phyloP scores from a whole-genome alignment of 2,888 invertebrate genomes.

The Drosophila eohydei region DNA sequence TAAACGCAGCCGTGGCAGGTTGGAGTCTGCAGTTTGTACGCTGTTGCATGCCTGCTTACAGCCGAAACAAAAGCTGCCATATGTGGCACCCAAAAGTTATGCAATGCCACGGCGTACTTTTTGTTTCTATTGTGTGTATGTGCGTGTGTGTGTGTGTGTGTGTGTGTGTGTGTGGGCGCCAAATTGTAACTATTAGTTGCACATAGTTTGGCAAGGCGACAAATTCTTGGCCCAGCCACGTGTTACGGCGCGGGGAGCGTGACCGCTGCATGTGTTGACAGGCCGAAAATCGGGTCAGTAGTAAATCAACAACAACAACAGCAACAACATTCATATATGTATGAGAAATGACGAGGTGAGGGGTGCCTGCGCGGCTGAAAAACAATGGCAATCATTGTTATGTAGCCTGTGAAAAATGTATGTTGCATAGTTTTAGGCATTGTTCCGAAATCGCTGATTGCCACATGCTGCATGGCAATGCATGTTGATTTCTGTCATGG shows the following conservation, averaged over 20 bases:
- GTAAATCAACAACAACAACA: constrained; percentile 72
- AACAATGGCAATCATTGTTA: constrained; percentile 76
- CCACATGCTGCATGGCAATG: constrained; percentile 35
- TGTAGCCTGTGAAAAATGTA: constrained; percentile 64
- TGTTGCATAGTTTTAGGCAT: constrained; percentile 63
- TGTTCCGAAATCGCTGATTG: constrained; percentile 58
- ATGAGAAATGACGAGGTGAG: not conserved
- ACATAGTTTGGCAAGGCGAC: constrained; percentile 72
- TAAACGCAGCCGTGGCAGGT: constrained; percentile 1
- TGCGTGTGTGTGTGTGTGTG: constrained; percentile 20
- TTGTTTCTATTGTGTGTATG: constrained; percentile 14
- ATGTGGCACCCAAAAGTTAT: constrained; percentile 70
- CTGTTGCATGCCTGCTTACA: constrained; percentile 71
- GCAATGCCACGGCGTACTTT: constrained; percentile 49
- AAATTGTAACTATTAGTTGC: constrained; percentile 78
- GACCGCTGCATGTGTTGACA: constrained; percentile 70
- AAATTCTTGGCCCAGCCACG: constrained; percentile 66
- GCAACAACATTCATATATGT: constrained; percentile 27
- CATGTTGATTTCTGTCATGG: not conserved
- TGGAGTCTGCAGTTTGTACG: constrained; percentile 32
- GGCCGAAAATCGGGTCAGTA: constrained; percentile 79
- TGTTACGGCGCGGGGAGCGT: constrained; percentile 26
- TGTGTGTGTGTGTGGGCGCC: constrained; percentile 47
- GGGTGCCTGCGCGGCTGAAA: constrained; percentile 17
- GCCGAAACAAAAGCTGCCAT: constrained; percentile 58